Percentiles rank a stretch among this genome's conserved stretches.
Conservation (phyloP, 2,888 invertebrate species). For the Argyresthia albistria region DNA sequence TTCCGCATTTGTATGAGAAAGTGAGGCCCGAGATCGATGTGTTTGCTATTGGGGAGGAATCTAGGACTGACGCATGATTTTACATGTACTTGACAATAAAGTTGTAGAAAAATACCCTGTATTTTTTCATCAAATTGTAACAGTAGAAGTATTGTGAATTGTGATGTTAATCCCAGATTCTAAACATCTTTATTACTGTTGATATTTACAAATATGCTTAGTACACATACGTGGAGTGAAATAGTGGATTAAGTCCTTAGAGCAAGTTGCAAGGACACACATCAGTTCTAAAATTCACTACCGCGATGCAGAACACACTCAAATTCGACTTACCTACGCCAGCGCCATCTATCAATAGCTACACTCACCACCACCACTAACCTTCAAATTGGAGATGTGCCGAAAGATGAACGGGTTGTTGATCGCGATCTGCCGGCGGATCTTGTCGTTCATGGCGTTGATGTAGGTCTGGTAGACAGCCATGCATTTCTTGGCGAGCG, state of each 20-base stretch:
- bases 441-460: slow-evolving; percentile 99
- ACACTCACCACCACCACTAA: slow-evolving; percentile 19
- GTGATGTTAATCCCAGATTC: no score
- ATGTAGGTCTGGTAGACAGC: slow-evolving; percentile 99
- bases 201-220: no score
- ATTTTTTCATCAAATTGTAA: no score
- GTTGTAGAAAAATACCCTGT: no score
- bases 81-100: no score
- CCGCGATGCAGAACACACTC: no score
- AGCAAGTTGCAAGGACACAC: no score
- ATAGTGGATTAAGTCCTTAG: no score
- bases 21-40: slow-evolving; percentile 78
- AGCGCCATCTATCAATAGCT: background rate
- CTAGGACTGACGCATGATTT: slow-evolving; percentile 9
- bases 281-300: no score
- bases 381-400: slow-evolving; percentile 95
- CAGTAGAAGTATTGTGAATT: no score
- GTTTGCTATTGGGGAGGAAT: slow-evolving; percentile 65
- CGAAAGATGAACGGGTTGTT: slow-evolving; percentile 99
- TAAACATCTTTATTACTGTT: no score
- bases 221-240: no score
- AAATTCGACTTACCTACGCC: background rate
- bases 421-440: slow-evolving; percentile 95
- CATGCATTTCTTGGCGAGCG: slow-evolving; percentile 99
- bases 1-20: slow-evolving; percentile 78